Base-by-base conservation (phyloP, 1,140 invertebrate species). In the Stegodyphus dumicola region DNA sequence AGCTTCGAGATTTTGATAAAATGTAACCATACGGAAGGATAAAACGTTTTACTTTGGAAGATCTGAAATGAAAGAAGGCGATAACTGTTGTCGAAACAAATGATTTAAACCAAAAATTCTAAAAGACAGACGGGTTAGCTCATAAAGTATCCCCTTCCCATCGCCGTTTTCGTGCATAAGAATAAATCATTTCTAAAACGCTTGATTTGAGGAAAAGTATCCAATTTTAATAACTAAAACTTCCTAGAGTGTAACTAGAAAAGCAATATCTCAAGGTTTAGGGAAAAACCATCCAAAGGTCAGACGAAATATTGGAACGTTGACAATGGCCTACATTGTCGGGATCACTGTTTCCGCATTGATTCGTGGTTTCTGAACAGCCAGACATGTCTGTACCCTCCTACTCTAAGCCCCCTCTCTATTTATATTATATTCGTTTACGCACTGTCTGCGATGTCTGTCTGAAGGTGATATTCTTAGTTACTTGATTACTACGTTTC, bases 301-400 rank as follows among this genome's bases (percentile, higher is more conserved):
- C 56, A 60, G 56, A 60, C 56, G 56, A 60, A 60, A 60, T 60
- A 60, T 60, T 60, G 56, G 56, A 60, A 60, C 56, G 56, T 15
- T 60, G 56, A 60, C 56, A 60, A 60, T 60, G 56, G 56, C 56
- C 56, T 60, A 60, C 56, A 60, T 60, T 60, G 56, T 60, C 56
- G 56, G 9, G 33, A 33, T 33, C 33, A 33, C 33, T 33, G 33
- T 60, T 60, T 60, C 56, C 56, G 56, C 56, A 60, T 60, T 15
- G 56, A 10, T 60, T 15, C 56, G 9, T 60, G 15, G 33, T 33
- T 33, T 33, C 33, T 10, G 15, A 15, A 60, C 56, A 60, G 56
- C 56, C 56, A 60, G 56, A 60, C 56, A 15, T 60, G 9, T 15
- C 56, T 15, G 9, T 15, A 9, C 56, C 15, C 15, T 60, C 56